These are phyloP conservation scores for Drosophila borborema DNA, from an alignment of 2,888 invertebrate species.

Conservation along the genomic window DNA sequence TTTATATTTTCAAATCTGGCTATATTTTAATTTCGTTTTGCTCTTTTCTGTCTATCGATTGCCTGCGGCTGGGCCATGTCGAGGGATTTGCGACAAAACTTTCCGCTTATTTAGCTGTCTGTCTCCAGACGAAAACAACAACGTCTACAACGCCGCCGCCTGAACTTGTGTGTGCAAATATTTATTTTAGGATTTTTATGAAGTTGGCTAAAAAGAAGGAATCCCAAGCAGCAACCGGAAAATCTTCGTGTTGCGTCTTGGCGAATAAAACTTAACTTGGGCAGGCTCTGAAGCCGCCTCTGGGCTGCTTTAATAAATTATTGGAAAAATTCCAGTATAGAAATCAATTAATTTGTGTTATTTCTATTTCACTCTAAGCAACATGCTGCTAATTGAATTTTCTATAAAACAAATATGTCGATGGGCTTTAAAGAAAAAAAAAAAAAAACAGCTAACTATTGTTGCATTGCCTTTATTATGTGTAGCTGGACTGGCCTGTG, in stretches of 20 bases:
- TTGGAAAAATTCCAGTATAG: conserved; percentile 16
- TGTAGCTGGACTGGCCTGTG: conserved; percentile 41
- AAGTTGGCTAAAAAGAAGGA: conserved; percentile 43
- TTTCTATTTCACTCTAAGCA: conserved; percentile 28
- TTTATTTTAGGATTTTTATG: conserved; percentile 72
- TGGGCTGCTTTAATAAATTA: conserved; percentile 23
- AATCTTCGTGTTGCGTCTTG: conserved; percentile 54
- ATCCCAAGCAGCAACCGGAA: conserved; percentile 46
- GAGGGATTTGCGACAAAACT: conserved; percentile 61
- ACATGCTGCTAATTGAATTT: conserved; percentile 66
- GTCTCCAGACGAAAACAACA: conserved; percentile 56
- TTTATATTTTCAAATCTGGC: not conserved
- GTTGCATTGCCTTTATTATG: conserved; percentile 22
- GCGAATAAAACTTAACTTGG: conserved; percentile 55
- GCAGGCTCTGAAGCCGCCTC: conserved; percentile 14
- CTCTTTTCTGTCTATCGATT: conserved; percentile 49
- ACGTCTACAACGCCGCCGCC: conserved; percentile 6
- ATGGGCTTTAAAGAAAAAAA: conserved; percentile 28
- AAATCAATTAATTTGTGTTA: conserved; percentile 62
- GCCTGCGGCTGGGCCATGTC: conserved; percentile 43
- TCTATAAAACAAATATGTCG: conserved; percentile 28
- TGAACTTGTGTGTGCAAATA: conserved; percentile 70
- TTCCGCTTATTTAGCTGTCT: conserved; percentile 61
- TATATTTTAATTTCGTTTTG: conserved; percentile 57
- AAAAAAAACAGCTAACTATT: conserved; percentile 31